A percentile compares a stretch with the other conserved stretches of the same genome.
These are phyloP conservation scores for Vireo altiloquus DNA, from an alignment of 2,113 vertebrate species.

Conservation along the genomic window DNA sequence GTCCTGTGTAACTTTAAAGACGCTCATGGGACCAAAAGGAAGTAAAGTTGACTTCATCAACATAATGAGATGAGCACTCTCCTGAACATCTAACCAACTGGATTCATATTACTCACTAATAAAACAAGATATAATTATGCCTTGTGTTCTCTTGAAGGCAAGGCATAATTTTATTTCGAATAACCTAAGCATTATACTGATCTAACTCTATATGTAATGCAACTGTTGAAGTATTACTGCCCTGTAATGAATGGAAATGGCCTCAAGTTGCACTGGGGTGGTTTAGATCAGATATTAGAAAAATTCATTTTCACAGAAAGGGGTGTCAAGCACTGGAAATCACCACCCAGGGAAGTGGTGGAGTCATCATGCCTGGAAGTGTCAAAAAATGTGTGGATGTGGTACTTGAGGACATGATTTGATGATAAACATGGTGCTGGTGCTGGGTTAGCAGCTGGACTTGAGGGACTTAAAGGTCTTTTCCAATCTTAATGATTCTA, in stretches of 20 bases:
- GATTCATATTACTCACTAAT: neutral
- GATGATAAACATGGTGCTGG: neutral
- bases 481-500: neutral
- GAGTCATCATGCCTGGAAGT: neutral
- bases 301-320: neutral
- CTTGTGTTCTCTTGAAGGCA: neutral
- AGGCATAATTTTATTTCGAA: neutral
- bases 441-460: neutral
- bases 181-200: neutral
- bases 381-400: neutral
- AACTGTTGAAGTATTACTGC: neutral
- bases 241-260: neutral
- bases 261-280: too few species aligned
- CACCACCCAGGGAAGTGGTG: neutral
- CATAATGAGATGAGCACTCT: neutral
- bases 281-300: neutral
- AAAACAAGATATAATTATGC: neutral
- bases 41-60: neutral
- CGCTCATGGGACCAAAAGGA: rapidly evolving
- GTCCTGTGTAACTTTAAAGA: neutral
- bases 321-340: neutral
- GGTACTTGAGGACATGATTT: neutral
- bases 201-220: neutral
- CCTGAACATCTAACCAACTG: neutral
- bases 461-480: neutral